phyloP scores from a whole-genome alignment of 2,797 vertebrate genomes.

The Diglossa cyanea region DNA sequence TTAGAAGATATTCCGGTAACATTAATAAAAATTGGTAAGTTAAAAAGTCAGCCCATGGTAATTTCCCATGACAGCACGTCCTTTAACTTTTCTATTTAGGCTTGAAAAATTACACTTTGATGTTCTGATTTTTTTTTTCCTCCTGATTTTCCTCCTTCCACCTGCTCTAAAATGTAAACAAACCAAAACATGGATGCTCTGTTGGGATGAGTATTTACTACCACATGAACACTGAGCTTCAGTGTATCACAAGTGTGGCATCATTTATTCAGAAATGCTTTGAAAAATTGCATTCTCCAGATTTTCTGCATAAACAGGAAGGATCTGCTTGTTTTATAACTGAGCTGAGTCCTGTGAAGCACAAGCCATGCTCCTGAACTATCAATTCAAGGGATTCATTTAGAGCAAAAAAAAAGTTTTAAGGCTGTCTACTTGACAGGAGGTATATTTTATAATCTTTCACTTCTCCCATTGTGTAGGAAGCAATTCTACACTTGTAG shows the following conservation, averaged over 20 bases:
- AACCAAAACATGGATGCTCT: background rate
- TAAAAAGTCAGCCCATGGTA: background rate
- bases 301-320: constrained; percentile 35
- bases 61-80: background rate
- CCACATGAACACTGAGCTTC: background rate
- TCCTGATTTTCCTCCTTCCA: background rate
- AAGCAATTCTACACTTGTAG: constrained; percentile 29
- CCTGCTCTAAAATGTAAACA: background rate
- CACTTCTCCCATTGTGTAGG: constrained; percentile 10
- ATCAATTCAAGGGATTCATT: constrained; percentile 41
- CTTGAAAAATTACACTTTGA: background rate
- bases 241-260: background rate
- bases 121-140: background rate
- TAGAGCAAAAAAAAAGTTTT: constrained; percentile 15
- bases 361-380: background rate
- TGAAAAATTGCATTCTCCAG: background rate
- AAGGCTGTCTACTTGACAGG: constrained; percentile 39
- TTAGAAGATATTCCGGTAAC: background rate
- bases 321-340: constrained; percentile 17
- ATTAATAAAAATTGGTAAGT: background rate
- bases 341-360: background rate
- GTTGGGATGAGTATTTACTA: background rate
- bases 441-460: constrained; percentile 41
- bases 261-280: constrained; percentile 1
- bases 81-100: background rate